Percentiles rank a stretch among this genome's conserved stretches.
Conservation (phyloP, 2,888 invertebrate species). For the Macrosiphum euphorbiae region DNA sequence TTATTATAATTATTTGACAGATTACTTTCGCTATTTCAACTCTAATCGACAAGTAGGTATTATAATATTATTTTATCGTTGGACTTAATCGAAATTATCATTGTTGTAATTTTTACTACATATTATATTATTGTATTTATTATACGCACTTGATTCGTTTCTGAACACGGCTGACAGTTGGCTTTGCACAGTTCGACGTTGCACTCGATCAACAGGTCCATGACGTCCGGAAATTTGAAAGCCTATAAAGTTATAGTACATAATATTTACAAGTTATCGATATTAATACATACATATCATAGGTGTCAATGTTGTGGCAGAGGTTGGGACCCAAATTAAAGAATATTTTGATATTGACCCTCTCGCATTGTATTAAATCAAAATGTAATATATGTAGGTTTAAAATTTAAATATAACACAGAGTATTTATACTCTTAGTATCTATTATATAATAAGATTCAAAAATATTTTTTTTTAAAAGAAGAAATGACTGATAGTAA, state of each 20-base stretch:
- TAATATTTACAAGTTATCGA: background rate
- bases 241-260: conserved; percentile 71
- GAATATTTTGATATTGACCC: too few species aligned
- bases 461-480: too few species aligned
- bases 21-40: background rate
- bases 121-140: background rate
- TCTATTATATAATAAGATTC: too few species aligned
- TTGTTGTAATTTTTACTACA: background rate
- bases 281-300: background rate
- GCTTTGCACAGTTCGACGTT: conserved; percentile 86
- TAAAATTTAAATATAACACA: too few species aligned
- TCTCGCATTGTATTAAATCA: too few species aligned
- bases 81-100: background rate
- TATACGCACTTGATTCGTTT: conserved; percentile 50
- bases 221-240: conserved; percentile 87
- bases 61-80: background rate
- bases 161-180: conserved; percentile 79
- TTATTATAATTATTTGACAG: background rate
- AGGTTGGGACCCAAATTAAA: background rate
- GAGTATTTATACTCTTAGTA: too few species aligned
- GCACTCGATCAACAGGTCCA: conserved; percentile 86
- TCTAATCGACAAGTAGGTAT: background rate
- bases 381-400: too few species aligned
- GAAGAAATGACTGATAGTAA: too few species aligned
- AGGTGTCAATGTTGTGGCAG: background rate